Conservation (phyloP, 1,140 invertebrate species). For the Drosophila virilis region DNA sequence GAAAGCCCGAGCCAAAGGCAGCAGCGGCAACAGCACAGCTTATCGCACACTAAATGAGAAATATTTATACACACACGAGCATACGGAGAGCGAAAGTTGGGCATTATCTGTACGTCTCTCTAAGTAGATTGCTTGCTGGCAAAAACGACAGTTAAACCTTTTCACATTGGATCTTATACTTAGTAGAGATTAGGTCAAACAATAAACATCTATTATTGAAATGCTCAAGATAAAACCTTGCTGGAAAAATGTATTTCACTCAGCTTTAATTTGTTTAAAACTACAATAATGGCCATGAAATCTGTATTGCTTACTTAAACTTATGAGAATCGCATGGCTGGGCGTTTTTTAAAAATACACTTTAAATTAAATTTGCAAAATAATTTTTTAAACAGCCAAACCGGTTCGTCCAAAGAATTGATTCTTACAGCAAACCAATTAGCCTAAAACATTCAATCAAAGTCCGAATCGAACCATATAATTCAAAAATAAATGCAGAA, state of each 20-base stretch:
- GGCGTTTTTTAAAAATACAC: too few species aligned
- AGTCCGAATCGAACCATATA: too few species aligned
- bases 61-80: neutral
- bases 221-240: neutral
- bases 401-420: too few species aligned
- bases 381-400: too few species aligned
- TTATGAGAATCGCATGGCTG: too few species aligned
- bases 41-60: constrained; percentile 20
- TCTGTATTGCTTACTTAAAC: too few species aligned
- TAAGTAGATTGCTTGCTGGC: neutral
- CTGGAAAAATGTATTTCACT: neutral
- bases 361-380: too few species aligned
- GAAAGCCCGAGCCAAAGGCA: neutral
- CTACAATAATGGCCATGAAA: neutral
- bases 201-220: neutral
- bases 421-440: too few species aligned
- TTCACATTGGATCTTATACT: neutral
- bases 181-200: neutral
- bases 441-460: too few species aligned
- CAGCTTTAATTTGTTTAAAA: neutral
- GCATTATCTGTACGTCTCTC: constrained; percentile 5
- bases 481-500: too few species aligned
- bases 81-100: neutral
- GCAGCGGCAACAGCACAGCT: constrained; percentile 6
- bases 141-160: neutral